Conservation (phyloP, 2,888 invertebrate genomes). For the Lepetodrilus schrolli region DNA sequence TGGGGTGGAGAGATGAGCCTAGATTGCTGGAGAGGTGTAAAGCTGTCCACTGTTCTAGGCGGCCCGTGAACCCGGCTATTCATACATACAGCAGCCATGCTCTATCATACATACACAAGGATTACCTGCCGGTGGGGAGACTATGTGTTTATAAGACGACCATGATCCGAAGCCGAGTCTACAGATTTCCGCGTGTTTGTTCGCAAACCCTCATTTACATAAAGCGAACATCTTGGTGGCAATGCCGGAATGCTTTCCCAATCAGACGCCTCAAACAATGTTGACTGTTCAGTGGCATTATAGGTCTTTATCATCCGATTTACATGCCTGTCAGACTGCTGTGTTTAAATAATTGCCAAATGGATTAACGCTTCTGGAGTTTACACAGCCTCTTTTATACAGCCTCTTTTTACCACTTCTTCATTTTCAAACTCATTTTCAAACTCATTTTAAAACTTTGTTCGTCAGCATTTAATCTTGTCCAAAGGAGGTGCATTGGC, state of each 20-base stretch:
- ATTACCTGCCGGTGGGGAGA: background rate
- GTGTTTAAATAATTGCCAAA: background rate
- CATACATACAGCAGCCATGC: constrained; percentile 18
- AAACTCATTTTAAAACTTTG: too few species aligned
- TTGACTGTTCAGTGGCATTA: constrained; percentile 15
- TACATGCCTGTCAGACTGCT: constrained; percentile 4
- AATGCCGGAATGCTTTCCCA: background rate
- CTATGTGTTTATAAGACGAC: constrained; percentile 11
- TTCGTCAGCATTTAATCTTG: too few species aligned
- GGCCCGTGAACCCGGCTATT: background rate
- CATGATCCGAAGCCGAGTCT: background rate
- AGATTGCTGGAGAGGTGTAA: constrained; percentile 6
- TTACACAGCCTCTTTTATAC: too few species aligned
- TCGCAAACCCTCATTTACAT: constrained; percentile 20
- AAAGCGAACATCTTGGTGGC: background rate
- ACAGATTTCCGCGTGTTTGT: constrained; percentile 22
- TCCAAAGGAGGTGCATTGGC: too few species aligned
- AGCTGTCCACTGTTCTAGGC: background rate
- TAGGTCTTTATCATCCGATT: constrained; percentile 14
- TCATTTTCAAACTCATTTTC: too few species aligned
- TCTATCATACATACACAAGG: constrained; percentile 18
- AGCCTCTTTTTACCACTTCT: too few species aligned
- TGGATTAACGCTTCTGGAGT: background rate
- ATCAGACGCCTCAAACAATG: background rate
- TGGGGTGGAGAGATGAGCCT: background rate